phyloP scores from a whole-genome alignment of 2,797 vertebrate species.

The Ptychadena robeensis region DNA sequence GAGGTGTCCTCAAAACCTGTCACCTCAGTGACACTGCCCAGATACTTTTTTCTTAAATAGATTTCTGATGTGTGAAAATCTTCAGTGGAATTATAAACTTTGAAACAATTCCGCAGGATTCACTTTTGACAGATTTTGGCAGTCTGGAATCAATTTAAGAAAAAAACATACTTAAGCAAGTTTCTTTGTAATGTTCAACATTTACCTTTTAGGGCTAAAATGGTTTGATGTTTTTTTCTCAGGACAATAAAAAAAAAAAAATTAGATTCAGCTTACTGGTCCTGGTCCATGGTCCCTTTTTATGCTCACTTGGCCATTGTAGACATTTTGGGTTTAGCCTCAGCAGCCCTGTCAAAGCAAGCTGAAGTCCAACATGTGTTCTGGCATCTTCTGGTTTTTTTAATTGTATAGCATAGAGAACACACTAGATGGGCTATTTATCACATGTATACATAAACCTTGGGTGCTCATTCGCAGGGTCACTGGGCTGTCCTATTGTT shows the following conservation, averaged over 20 bases:
- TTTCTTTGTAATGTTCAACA: neutral
- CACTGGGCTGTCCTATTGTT: too few species aligned
- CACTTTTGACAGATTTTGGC: neutral
- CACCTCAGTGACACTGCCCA: neutral
- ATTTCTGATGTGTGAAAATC: conserved; percentile 5
- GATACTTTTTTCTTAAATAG: neutral
- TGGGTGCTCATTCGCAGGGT: too few species aligned
- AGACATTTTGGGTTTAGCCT: too few species aligned
- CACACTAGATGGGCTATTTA: too few species aligned
- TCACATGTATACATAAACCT: too few species aligned
- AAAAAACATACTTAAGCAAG: neutral
- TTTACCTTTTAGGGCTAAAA: neutral
- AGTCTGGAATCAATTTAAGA: neutral
- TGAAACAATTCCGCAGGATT: neutral
- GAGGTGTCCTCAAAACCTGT: neutral
- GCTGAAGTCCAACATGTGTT: too few species aligned
- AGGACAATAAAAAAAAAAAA: neutral
- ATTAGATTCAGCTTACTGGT: too few species aligned
- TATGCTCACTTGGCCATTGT: too few species aligned
- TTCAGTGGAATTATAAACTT: neutral
- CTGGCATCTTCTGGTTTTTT: too few species aligned
- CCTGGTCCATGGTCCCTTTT: too few species aligned
- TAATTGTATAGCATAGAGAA: too few species aligned
- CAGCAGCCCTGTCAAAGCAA: too few species aligned
- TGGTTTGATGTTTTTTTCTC: neutral